phyloP scores from a whole-genome alignment of 2,797 vertebrate species.

The Erethizon dorsatum region DNA sequence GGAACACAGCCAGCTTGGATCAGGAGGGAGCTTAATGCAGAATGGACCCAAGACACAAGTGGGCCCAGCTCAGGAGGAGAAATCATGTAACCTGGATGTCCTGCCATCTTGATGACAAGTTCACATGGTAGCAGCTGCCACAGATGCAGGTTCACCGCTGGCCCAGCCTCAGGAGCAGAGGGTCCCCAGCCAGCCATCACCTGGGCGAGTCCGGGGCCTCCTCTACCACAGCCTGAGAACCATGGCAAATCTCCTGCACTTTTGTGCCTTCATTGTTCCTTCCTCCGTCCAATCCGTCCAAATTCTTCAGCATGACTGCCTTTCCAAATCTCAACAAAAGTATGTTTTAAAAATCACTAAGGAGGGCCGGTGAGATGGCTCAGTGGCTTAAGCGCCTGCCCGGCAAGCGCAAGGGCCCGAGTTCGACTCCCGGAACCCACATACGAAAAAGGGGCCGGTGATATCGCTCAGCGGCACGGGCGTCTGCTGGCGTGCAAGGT shows the following conservation, averaged over 20 bases:
- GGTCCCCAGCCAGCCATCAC: background rate
- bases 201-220: background rate
- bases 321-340: constrained; percentile 19
- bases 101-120: background rate
- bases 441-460: no score
- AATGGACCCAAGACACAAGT: background rate
- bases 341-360: background rate
- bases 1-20: no score
- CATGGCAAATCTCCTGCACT: constrained; percentile 63
- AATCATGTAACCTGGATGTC: background rate
- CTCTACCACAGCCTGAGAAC: background rate
- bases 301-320: background rate
- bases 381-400: no score
- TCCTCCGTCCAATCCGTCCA: background rate
- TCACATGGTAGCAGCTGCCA: constrained; percentile 58
- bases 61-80: background rate
- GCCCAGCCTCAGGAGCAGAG: constrained; percentile 24
- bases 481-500: no score
- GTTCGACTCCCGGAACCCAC: no score
- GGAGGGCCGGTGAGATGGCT: background rate
- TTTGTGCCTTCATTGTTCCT: background rate
- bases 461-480: no score
- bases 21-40: background rate
- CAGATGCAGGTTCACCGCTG: constrained; percentile 4
- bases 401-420: no score